A percentile compares a stretch with the other conserved stretches of the same genome.
Evolutionary conservation across 2,113 vertebrate genomes (phyloP).

Genomic region (Ranitomeya imitator): DNA sequence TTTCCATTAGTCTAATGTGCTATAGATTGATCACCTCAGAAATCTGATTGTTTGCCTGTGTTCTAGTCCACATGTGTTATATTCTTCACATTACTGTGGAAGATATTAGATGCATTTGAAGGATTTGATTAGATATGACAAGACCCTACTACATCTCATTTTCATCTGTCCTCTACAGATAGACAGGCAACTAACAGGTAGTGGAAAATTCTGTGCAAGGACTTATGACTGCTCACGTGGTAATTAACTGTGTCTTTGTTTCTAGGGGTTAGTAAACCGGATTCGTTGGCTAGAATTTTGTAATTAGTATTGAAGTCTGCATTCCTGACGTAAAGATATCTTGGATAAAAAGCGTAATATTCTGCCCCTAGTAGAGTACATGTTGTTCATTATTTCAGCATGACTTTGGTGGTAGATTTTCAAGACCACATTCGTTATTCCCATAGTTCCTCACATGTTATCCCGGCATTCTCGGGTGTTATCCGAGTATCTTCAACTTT

Average conservation of each 20-base stretch:
- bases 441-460: neutral
- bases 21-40: neutral
- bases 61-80: neutral
- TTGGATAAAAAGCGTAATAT: too few species aligned
- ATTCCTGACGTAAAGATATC: slow-evolving; percentile 9
- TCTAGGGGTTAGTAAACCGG: neutral
- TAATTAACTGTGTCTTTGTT: neutral
- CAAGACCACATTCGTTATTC: neutral
- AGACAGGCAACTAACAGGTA: neutral
- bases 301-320: neutral
- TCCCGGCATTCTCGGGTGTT: too few species aligned
- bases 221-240: neutral
- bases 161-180: neutral
- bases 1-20: slow-evolving; percentile 6
- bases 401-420: neutral
- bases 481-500: too few species aligned
- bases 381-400: neutral
- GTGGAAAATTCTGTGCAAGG: neutral
- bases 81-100: neutral
- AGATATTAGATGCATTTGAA: neutral
- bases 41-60: neutral
- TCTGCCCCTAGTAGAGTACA: neutral
- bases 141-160: neutral
- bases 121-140: neutral
- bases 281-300: neutral